These are phyloP conservation scores for Portunus trituberculatus DNA, from an alignment of 1,140 invertebrate species.

Conservation along the genomic window DNA sequence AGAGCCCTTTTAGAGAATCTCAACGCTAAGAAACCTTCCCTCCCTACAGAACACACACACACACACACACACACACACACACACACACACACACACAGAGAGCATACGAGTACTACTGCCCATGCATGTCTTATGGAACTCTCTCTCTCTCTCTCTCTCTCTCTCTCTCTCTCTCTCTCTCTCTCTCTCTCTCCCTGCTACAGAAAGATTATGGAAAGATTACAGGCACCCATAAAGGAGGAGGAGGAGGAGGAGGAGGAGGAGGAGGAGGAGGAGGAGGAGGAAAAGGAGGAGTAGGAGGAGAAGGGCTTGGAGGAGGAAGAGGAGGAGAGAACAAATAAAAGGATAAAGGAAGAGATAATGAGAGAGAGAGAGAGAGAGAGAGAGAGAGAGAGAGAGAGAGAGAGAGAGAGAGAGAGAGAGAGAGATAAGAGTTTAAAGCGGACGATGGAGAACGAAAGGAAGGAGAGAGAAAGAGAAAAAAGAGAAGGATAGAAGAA, in stretches of 20 bases:
- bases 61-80: conserved; percentile 41
- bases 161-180: no score
- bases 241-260: neutral
- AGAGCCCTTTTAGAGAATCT: neutral
- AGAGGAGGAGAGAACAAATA: neutral
- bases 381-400: neutral
- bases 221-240: conserved; percentile 13
- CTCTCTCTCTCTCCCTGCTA: no score
- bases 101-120: neutral
- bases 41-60: neutral
- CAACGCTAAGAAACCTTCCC: neutral
- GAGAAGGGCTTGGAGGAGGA: neutral
- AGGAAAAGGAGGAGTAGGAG: neutral
- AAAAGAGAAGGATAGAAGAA: neutral
- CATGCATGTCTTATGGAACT: neutral
- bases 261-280: neutral
- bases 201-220: neutral
- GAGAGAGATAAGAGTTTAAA: neutral
- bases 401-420: neutral
- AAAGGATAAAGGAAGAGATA: neutral
- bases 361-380: neutral
- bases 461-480: neutral
- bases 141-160: no score
- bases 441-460: neutral
- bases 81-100: conserved; percentile 37